A percentile compares a stretch with the other conserved stretches of the same genome.
phyloP scores from a whole-genome alignment of 2,797 vertebrate species.

The Cheirogaleus major region DNA sequence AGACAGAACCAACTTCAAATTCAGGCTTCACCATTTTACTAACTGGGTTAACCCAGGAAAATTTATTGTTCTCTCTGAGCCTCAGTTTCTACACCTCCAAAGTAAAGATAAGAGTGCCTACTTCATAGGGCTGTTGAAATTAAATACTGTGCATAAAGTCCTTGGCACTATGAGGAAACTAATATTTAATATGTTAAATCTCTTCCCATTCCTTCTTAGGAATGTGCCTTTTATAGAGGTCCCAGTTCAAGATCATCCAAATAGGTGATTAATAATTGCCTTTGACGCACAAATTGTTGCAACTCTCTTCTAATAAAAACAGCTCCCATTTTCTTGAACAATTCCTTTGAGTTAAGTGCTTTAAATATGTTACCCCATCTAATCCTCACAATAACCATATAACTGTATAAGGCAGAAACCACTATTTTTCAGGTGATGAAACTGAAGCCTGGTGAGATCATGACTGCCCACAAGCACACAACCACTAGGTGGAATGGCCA shows the following conservation, averaged over 20 bases:
- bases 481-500: background rate
- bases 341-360: background rate
- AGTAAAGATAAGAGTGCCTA: background rate
- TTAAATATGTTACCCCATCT: background rate
- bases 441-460: background rate
- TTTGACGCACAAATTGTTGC: background rate
- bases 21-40: background rate
- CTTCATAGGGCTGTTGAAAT: background rate
- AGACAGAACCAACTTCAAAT: conserved; percentile 4
- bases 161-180: background rate
- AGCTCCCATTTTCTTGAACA: conserved; percentile 8
- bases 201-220: background rate
- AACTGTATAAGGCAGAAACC: background rate
- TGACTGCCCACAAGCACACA: background rate
- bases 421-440: conserved; percentile 33
- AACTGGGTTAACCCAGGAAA: background rate
- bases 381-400: background rate
- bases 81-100: conserved; percentile 7
- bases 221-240: background rate
- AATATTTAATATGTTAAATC: conserved; percentile 3
- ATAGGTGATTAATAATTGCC: background rate
- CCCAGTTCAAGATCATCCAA: background rate
- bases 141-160: background rate
- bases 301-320: conserved; percentile 5
- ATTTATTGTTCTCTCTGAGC: background rate